These are phyloP conservation scores for Helarctos malayanus DNA, from an alignment of 2,797 vertebrate genomes.

Conservation along the genomic window DNA sequence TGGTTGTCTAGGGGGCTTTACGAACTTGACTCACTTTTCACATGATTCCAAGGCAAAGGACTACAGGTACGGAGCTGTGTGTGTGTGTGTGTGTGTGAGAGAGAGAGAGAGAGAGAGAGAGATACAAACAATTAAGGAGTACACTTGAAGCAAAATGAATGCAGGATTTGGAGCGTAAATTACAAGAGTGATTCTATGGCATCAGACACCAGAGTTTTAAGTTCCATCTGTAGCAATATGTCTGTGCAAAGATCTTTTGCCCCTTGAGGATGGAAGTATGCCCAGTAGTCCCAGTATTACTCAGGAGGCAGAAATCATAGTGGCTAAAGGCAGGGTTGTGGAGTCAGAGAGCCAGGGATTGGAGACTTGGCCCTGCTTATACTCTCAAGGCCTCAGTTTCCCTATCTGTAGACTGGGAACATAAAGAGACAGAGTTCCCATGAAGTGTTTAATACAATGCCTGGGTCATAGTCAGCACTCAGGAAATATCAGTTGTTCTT, in stretches of 20 bases:
- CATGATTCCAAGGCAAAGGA: neutral
- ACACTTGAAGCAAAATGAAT: neutral
- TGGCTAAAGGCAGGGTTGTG: neutral
- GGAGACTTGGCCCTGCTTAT: neutral
- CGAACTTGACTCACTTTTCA: neutral
- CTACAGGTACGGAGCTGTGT: neutral
- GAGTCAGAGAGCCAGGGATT: neutral
- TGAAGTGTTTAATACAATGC: neutral
- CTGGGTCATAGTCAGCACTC: neutral
- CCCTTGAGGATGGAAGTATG: neutral
- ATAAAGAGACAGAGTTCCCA: neutral
- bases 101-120: too few relatives aligned
- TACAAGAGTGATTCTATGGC: neutral
- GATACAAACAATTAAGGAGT: neutral
- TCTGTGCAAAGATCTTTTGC: neutral
- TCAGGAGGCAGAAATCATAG: neutral
- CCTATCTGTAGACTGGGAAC: neutral
- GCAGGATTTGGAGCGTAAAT: neutral
- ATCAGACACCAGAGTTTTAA: neutral
- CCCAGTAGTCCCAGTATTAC: neutral
- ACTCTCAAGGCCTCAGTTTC: neutral
- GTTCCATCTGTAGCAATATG: neutral
- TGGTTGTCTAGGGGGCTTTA: neutral
- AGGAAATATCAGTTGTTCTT: neutral
- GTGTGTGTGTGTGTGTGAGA: neutral